These are phyloP conservation scores for Miniopterus natalensis DNA, from an alignment of 2,113 vertebrate species.

Conservation along the genomic window DNA sequence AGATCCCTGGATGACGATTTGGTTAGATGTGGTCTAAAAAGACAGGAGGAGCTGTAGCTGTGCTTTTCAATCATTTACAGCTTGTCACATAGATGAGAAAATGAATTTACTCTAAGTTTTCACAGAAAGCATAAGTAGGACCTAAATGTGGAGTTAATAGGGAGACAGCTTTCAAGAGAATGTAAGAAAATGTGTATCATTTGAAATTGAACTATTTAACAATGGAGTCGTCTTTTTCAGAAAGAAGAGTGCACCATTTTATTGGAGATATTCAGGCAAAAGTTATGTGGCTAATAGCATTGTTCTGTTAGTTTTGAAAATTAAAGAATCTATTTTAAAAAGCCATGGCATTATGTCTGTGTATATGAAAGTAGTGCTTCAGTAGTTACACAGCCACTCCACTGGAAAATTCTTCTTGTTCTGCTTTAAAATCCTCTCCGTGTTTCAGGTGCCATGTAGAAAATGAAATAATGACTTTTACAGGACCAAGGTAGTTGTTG, in stretches of 20 bases:
- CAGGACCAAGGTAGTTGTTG: not conserved
- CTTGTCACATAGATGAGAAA: not conserved
- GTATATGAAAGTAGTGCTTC: not conserved
- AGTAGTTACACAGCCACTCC: not conserved
- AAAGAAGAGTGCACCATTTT: not conserved
- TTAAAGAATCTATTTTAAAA: not conserved
- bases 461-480: not conserved
- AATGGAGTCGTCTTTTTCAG: not conserved
- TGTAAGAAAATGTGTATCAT: not conserved
- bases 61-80: not conserved
- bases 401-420: not conserved
- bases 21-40: not conserved
- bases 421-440: not conserved
- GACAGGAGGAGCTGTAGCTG: not conserved
- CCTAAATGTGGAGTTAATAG: not conserved
- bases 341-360: not conserved
- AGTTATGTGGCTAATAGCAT: not conserved
- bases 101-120: not conserved
- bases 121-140: not conserved
- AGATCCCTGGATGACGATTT: not conserved
- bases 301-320: not conserved
- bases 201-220: not conserved
- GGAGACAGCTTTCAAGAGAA: not conserved
- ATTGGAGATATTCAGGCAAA: not conserved
- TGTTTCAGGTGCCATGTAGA: not conserved